A percentile compares a stretch with the other conserved stretches of the same genome.
Evolutionary conservation across 2,797 vertebrate species (phyloP).

Genomic region (Micrastur ruficollis): DNA sequence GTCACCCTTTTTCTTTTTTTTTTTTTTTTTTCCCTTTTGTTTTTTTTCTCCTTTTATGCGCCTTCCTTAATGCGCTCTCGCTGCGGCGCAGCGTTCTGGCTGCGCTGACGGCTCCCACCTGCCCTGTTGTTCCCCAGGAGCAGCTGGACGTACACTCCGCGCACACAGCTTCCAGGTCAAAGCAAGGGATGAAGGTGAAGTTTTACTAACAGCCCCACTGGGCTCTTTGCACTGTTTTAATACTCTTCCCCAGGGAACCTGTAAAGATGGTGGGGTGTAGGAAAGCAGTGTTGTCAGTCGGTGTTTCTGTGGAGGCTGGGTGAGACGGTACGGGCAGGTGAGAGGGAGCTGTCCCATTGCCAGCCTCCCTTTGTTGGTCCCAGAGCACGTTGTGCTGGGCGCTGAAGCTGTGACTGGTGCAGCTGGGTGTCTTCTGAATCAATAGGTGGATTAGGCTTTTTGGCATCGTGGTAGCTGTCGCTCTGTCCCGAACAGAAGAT

Average conservation of each 20-base stretch:
- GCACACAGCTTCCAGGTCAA: background rate
- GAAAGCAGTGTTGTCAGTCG: background rate
- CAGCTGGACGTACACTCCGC: background rate
- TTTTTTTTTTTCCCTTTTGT: background rate
- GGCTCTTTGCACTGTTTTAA: background rate
- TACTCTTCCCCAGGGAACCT: background rate
- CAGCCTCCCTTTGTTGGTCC: background rate
- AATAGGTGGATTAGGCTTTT: background rate
- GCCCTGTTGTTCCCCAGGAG: background rate
- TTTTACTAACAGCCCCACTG: background rate
- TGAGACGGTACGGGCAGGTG: background rate
- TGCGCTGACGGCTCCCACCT: background rate
- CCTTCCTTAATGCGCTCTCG: background rate
- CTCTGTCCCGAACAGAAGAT: background rate
- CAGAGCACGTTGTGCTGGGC: background rate
- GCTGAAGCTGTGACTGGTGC: background rate
- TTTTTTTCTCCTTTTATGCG: background rate
- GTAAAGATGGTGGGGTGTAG: background rate
- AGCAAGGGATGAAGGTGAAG: background rate
- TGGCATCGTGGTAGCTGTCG: background rate
- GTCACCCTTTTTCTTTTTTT: background rate
- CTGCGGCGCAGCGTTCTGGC: background rate
- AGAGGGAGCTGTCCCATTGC: background rate
- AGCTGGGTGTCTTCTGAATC: background rate
- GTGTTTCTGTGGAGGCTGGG: background rate